phyloP scores from a whole-genome alignment of 2,797 vertebrate species.

The Pangasius djambal region DNA sequence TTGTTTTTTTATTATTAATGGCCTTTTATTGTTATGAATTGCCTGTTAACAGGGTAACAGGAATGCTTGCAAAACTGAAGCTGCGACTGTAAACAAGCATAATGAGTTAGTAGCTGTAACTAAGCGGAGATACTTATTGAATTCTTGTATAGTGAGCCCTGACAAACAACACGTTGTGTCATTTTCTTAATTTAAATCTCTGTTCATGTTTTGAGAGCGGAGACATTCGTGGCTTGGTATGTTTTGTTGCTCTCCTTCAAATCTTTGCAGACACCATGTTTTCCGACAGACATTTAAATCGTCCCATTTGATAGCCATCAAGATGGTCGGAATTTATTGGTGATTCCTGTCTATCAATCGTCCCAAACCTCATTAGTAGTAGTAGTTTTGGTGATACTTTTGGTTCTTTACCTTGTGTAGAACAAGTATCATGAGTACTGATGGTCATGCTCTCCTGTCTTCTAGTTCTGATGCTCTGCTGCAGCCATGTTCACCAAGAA shows the following conservation, averaged over 20 bases:
- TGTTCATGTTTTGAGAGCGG: neutral
- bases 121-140: neutral
- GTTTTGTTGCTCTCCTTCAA: neutral
- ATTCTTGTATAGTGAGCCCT: neutral
- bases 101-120: neutral
- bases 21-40: no score
- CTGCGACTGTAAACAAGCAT: neutral
- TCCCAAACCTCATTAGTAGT: neutral
- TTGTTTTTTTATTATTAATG: no score
- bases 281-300: neutral
- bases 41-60: neutral
- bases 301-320: neutral
- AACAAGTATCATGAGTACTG: neutral
- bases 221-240: neutral
- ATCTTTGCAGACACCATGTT: neutral
- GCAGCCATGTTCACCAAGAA: constrained; percentile 90
- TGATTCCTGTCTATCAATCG: neutral
- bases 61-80: neutral
- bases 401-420: neutral
- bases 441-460: neutral
- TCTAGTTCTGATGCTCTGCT: constrained; percentile 73
- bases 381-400: neutral
- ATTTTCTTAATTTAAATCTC: neutral
- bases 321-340: neutral
- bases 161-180: neutral